Conservation (phyloP, 2,797 vertebrate genomes). For the Emys orbicularis region DNA sequence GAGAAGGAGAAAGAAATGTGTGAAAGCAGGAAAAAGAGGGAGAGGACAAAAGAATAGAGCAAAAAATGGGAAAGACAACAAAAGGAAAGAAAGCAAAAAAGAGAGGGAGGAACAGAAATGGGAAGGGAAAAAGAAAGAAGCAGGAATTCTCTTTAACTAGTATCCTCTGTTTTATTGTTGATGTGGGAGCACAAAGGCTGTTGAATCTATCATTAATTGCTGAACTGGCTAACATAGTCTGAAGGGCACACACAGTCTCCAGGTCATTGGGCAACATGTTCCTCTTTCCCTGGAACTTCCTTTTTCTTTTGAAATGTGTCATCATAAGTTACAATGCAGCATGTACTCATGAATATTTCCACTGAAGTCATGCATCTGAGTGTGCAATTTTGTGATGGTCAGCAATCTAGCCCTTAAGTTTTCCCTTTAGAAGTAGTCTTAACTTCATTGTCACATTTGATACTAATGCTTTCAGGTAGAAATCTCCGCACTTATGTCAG, state of each 20-base stretch:
- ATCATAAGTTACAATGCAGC: background rate
- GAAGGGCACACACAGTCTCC: background rate
- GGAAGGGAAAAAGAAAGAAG: background rate
- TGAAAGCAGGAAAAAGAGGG: background rate
- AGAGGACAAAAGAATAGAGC: background rate
- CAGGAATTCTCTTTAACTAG: background rate
- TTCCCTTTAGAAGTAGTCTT: background rate
- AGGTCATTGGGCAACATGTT: background rate
- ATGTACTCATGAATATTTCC: background rate
- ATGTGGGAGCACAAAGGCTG: background rate
- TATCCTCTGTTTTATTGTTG: background rate
- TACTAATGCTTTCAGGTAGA: background rate
- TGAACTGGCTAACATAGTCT: background rate
- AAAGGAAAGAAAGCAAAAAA: background rate
- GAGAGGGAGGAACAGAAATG: background rate
- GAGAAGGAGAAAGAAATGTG: background rate
- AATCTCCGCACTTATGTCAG: background rate
- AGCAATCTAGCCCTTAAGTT: background rate
- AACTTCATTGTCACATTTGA: background rate
- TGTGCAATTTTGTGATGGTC: background rate
- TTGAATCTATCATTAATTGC: background rate
- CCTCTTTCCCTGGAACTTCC: background rate
- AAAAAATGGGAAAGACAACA: background rate
- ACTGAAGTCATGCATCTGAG: background rate
- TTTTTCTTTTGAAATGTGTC: background rate